Evolutionary conservation across 2,797 vertebrate genomes (phyloP), one percentile per base, ranked within the genome.

Genomic region (Cossypha caffra): DNA sequence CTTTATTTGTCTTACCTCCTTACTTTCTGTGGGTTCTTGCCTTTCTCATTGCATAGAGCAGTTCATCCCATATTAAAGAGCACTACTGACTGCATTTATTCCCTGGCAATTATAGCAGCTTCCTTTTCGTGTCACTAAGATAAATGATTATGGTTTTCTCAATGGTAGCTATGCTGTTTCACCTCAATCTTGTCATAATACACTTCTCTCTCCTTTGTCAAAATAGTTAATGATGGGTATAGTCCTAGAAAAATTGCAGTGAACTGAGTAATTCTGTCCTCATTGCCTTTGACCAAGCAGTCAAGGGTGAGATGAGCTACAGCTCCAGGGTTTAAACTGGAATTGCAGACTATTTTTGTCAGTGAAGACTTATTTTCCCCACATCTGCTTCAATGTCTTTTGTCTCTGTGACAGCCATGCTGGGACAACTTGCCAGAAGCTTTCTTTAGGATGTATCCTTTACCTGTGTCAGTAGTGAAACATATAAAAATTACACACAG

Each of bases 31-130:
- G 19, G 10, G 2, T 24, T 69, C 43, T 61, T 69, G 13, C 31
- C 43, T 79, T 79, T 73, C 55, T 87, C 28, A 2, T n/a, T 47
- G 63, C 40, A 33, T 4, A 0, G 1, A 4, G 42, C 0, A 0
- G 29, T 89, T 61, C 29, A 38, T 47, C 29, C 45, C 16, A 1
- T 40, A 29, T 51, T 62, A 42, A 75, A 66, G 26, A 76, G 37
- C 0, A 0, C 17, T 47, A 13, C 74, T 62, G 63, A n/a, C 31
- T 37, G 35, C 6, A 2, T 62, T 87, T 85, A 33, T 68, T 85
- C n/a, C 15, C 33, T 73, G 55, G 19, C 12, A 37, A 54, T 76
- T 71, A 8, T 25, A 2, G 6, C 37, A 47, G 37, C 13, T 88
- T 50, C 18, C 25, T 77, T 83, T 67, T 74, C 37, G 33, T 66